phyloP scores from a whole-genome alignment of 2,888 invertebrate species.

The Pecten maximus region DNA sequence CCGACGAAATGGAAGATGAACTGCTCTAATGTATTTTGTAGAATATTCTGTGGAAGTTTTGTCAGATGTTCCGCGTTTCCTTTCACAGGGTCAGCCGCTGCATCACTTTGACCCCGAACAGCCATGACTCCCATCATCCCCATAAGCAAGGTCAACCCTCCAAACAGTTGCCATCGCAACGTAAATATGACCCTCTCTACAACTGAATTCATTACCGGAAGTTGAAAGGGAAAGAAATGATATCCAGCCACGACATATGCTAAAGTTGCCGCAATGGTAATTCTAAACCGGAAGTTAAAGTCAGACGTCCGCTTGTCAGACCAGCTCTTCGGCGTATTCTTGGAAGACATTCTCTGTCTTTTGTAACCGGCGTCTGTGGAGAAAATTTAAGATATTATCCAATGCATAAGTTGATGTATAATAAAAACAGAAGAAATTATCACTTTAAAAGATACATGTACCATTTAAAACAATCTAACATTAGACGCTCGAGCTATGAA shows the following conservation, averaged over 20 bases:
- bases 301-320: not conserved
- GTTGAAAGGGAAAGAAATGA: not conserved
- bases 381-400: too few species aligned
- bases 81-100: not conserved
- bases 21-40: not conserved
- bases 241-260: not conserved
- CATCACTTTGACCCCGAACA: not conserved
- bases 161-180: not conserved
- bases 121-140: conserved; percentile 3
- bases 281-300: not conserved
- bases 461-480: too few species aligned
- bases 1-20: not conserved
- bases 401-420: too few species aligned
- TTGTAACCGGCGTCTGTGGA: not conserved
- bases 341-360: not conserved
- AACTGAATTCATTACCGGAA: not conserved
- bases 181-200: not conserved
- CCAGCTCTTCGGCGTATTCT: not conserved
- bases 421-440: too few species aligned
- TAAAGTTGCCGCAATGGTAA: not conserved
- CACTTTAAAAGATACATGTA: too few species aligned
- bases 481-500: too few species aligned
- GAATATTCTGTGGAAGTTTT: not conserved
- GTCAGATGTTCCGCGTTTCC: not conserved
- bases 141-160: not conserved